A percentile compares a stretch with the other conserved stretches of the same genome.
Conservation (phyloP, 2,888 invertebrate genomes). For the Tetranychus truncatus region DNA sequence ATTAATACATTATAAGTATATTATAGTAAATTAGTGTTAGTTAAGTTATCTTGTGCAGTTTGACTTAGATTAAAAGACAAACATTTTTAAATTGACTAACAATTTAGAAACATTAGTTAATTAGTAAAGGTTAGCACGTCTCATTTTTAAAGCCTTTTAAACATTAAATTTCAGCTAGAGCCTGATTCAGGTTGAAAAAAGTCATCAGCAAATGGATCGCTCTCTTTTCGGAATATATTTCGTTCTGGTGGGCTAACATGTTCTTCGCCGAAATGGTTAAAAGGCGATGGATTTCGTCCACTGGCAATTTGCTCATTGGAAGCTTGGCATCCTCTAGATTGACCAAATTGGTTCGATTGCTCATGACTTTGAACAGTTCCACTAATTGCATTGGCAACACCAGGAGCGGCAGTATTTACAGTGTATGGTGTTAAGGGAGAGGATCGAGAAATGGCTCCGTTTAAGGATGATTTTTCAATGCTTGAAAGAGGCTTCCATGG, state of each 20-base stretch:
- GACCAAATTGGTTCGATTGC: too few species aligned
- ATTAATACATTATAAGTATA: too few species aligned
- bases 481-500: background rate
- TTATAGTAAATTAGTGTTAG: too few species aligned
- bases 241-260: slow-evolving; percentile 6
- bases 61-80: too few species aligned
- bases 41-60: too few species aligned
- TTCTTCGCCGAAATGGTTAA: slow-evolving; percentile 9
- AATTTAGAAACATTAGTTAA: too few species aligned
- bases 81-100: too few species aligned
- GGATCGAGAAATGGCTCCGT: background rate
- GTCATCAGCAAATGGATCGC: slow-evolving; percentile 12
- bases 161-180: background rate
- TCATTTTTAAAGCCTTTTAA: too few species aligned
- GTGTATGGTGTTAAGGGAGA: background rate
- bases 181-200: slow-evolving; percentile 2
- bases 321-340: too few species aligned
- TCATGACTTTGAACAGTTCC: too few species aligned
- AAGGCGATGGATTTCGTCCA: background rate
- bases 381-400: background rate
- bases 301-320: background rate
- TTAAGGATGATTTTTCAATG: background rate
- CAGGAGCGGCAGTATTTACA: background rate
- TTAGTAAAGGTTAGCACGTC: too few species aligned
- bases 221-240: slow-evolving; percentile 8